Conservation (phyloP, 1,140 invertebrate genomes). For the Paraescarpia echinospica region DNA sequence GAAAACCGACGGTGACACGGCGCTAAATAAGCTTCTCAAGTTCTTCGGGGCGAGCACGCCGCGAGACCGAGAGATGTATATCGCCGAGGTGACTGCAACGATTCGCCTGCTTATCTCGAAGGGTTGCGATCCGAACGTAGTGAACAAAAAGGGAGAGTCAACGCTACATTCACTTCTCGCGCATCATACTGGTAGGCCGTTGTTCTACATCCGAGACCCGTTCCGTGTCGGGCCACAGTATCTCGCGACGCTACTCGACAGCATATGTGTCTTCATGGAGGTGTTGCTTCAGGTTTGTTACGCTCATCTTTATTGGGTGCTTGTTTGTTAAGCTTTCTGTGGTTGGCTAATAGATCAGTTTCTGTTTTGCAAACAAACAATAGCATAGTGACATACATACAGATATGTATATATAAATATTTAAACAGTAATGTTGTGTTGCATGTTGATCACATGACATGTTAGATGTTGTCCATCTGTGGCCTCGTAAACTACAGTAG, state of each 20-base stretch:
- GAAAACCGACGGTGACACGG: constrained; percentile 30
- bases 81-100: constrained; percentile 26
- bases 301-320: not conserved
- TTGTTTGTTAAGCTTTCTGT: too few species aligned
- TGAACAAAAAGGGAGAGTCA: constrained; percentile 31
- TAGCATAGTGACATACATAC: too few species aligned
- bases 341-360: too few species aligned
- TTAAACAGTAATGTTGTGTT: too few species aligned
- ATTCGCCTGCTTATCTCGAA: constrained; percentile 26
- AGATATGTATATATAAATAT: too few species aligned
- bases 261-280: constrained; percentile 24
- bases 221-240: constrained; percentile 30
- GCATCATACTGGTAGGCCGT: constrained; percentile 29
- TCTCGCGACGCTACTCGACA: constrained; percentile 25
- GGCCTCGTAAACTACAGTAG: too few species aligned
- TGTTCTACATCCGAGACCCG: constrained; percentile 32
- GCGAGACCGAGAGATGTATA: constrained; percentile 27
- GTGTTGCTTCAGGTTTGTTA: constrained; percentile 24
- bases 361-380: too few species aligned
- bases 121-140: constrained; percentile 29
- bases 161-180: constrained; percentile 30
- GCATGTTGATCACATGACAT: too few species aligned
- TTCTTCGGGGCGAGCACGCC: constrained; percentile 29
- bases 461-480: too few species aligned
- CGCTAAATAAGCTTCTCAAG: constrained; percentile 32